Conservation (phyloP, 2,888 invertebrate genomes). For the Aethes cnicana region DNA sequence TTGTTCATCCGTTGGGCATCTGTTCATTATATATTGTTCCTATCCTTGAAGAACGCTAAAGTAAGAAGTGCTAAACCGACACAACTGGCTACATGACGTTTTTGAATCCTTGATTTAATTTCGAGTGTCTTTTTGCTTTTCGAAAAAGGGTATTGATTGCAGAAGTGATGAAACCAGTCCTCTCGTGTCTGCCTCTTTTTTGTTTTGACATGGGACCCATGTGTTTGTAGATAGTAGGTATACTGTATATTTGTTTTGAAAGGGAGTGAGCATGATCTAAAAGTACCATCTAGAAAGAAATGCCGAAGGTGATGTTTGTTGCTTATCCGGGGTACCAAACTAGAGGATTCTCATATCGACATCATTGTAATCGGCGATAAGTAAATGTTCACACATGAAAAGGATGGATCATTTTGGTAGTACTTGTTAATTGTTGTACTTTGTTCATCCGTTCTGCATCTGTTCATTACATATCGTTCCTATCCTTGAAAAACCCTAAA, state of each 20-base stretch:
- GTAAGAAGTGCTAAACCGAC: slow-evolving; percentile 3
- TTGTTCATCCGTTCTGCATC: too few species aligned
- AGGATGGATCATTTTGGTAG: too few species aligned
- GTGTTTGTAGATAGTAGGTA: too few species aligned
- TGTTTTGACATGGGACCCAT: background rate
- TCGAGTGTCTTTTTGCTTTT: slow-evolving; percentile 7
- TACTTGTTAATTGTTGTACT: too few species aligned
- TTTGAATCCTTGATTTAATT: slow-evolving; percentile 7
- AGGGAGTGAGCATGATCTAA: slow-evolving; percentile 1
- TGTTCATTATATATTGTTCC: background rate
- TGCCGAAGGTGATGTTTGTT: background rate
- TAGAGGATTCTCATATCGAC: too few species aligned
- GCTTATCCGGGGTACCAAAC: too few species aligned
- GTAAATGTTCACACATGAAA: slow-evolving; percentile 5
- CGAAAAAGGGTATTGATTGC: slow-evolving; percentile 14
- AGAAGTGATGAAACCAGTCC: slow-evolving; percentile 11
- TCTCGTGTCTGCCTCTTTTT: slow-evolving; percentile 1
- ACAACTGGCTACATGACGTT: slow-evolving; percentile 21
- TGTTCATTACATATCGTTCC: too few species aligned
- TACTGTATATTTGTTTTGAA: too few species aligned
- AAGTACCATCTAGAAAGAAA: slow-evolving; percentile 6
- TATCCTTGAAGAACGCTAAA: background rate
- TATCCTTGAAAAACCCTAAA: too few species aligned
- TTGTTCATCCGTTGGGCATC: too few species aligned
- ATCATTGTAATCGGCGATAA: slow-evolving; percentile 5